Base-by-base conservation (phyloP, 1,140 invertebrate species). In the Aphelenchoides avenae region DNA sequence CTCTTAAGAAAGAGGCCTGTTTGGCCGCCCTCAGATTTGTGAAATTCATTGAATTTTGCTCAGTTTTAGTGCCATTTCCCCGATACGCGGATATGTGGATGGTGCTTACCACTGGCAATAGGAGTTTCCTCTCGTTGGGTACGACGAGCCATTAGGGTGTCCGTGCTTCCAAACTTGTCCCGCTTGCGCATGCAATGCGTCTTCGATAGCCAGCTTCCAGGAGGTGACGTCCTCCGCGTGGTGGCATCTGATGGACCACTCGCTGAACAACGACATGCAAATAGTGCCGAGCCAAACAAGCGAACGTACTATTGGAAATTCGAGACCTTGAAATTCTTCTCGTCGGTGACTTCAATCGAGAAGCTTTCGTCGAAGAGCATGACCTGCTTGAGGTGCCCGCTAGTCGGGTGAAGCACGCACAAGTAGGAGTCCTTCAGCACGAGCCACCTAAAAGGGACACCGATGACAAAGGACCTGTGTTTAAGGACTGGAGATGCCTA, bases 361-460 rank as follows among this genome's bases (percentile, higher is more conserved):
- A 82, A 82, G 13, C 77, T 75, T 5, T 70, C 53, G 57, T 82
- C 81, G 70, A 81, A 78, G 5, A 82, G 60, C 50, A 82, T 70
- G 1, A 81, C 80, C 56, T 79, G 76, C 57, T 78, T 72, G 27
- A 81, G 69, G 24, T 62, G 39, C 9, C 79, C 79, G 62, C 78
- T 77, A 31, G 70, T 63, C 3, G 78, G 79, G 41, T 79, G 73
- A 31, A 81, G 64, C 53, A 81, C 81, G 2, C 75, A 73, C 7
- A 80, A 54, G 61, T 73, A 82, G 13, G 77, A 78, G 55, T 82
- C 80, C 57, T 81, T 81, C 20, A 81, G 52, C 24, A 81, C 68
- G 29, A 81, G 62, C 79, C 80, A 81, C 54, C 80, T 81, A 61
- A 54, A 44, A 34, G n/a, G 24, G 26, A n/a, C 15, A 13, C 51